Base-by-base conservation (phyloP, 1,140 invertebrate genomes). In the Diplogasteroides magnus region DNA sequence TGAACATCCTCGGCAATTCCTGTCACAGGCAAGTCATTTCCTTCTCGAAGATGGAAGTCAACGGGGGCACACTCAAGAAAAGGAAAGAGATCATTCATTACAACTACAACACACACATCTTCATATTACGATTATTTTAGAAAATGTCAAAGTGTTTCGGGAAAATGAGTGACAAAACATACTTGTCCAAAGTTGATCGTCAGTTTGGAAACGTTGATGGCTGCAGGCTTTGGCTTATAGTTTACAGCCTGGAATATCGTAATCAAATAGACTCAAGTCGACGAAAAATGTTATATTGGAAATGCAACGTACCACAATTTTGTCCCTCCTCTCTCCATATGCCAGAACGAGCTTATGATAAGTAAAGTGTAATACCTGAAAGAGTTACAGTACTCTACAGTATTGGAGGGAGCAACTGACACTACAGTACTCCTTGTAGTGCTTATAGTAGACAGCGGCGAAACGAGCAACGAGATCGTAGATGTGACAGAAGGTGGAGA, bases 281-380 rank as follows among this genome's bases (percentile, higher is more conserved):
- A n/a, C n/a, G n/a, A n/a, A n/a, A n/a, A n/a, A n/a, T n/a, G n/a
- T n/a, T n/a, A n/a, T n/a, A n/a, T n/a, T n/a, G n/a, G n/a, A n/a
- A n/a, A n/a, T n/a, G n/a, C n/a, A n/a, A n/a, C n/a, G n/a, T n/a
- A 65, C 48, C 32, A 73, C 60, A 26, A 64, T 75, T 79, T 76
- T 76, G 67, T 88, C 88, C 79, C 89, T 88, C 69, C 89, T 89
- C 0, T 89, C 88, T 3, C 92, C 92, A 85, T 94, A 94, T 11
- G 88, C 87, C 11, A 94, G 77, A 11, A 90, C 85, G 23, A 94
- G 81, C 82, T 89, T 91, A 72, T 89, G 90, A 79, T 91, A 94
- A 69, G 87, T 91, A 78, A 89, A 94, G 0, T 90, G 90, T 80
- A 91, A 90, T n/a, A 94, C 87, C 23, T 84, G 32, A 25, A 73